phyloP scores from a whole-genome alignment of 1,140 invertebrate species.

The Drosophila sulfurigaster region DNA sequence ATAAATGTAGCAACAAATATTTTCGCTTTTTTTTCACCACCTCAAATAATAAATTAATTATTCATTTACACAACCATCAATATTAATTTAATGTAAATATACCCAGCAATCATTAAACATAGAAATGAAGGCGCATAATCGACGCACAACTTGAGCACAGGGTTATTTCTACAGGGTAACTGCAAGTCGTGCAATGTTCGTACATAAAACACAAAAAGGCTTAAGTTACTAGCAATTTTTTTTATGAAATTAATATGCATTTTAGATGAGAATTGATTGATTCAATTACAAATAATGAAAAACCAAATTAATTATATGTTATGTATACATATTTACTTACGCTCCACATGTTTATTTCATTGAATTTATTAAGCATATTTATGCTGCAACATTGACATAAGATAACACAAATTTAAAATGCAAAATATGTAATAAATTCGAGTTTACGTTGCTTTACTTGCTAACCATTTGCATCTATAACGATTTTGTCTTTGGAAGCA shows the following conservation, averaged over 20 bases:
- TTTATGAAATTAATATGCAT: constrained; percentile 9
- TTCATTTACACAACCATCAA: constrained; percentile 68
- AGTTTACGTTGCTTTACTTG: too few relatives aligned
- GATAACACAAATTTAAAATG: too few relatives aligned
- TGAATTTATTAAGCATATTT: background rate
- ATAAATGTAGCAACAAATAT: constrained; percentile 53
- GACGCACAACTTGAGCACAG: background rate
- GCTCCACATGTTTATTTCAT: background rate
- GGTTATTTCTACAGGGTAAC: background rate
- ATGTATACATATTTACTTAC: background rate
- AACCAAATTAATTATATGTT: constrained; percentile 14
- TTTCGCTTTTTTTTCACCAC: constrained; percentile 18
- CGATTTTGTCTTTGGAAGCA: too few relatives aligned
- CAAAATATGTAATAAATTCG: too few relatives aligned
- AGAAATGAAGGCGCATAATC: background rate
- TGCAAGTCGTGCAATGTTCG: background rate
- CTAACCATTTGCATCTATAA: too few relatives aligned
- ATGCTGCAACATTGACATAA: background rate
- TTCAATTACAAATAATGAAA: constrained; percentile 12
- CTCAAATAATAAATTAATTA: constrained; percentile 66
- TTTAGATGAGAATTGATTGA: constrained; percentile 19
- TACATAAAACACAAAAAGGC: background rate
- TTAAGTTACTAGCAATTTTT: background rate
- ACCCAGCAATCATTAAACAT: background rate
- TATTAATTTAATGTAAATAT: constrained; percentile 52